A percentile compares a stretch with the other conserved stretches of the same genome.
Conservation (phyloP, 2,797 vertebrate genomes). For the Leptatherina wallacei region DNA sequence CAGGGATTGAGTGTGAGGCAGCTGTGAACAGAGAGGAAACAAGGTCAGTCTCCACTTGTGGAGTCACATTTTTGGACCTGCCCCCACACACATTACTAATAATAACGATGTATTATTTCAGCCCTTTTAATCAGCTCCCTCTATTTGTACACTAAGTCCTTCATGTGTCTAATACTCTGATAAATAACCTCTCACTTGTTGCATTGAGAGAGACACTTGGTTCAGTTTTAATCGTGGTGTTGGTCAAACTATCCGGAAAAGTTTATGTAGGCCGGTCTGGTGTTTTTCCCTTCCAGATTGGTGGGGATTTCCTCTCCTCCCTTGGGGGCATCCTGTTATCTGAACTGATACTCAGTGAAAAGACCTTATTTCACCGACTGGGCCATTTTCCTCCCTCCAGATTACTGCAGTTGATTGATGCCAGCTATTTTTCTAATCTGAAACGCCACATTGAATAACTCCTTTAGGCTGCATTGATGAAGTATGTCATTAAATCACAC, state of each 20-base stretch:
- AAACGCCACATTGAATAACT: not conserved
- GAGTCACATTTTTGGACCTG: slow-evolving; percentile 40
- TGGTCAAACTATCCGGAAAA: slow-evolving; percentile 11
- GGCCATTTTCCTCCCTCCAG: slow-evolving; percentile 20
- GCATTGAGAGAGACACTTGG: slow-evolving; percentile 11
- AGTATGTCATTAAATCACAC: slow-evolving; percentile 3
- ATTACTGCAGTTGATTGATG: slow-evolving; percentile 35
- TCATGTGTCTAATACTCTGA: not conserved
- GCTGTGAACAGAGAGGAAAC: slow-evolving; percentile 66
- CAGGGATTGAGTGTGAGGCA: slow-evolving; percentile 43
- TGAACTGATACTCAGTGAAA: slow-evolving; percentile 69
- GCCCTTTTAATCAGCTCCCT: slow-evolving; percentile 12
- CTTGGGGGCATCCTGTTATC: slow-evolving; percentile 69
- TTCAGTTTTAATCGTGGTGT: not conserved
- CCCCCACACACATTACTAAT: slow-evolving; percentile 7
- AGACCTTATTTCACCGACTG: slow-evolving; percentile 36
- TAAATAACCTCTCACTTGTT: not conserved
- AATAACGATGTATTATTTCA: slow-evolving; percentile 26
- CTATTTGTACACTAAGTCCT: not conserved
- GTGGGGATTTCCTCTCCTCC: slow-evolving; percentile 69
- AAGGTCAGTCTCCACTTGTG: slow-evolving; percentile 57
- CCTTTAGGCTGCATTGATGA: not conserved
- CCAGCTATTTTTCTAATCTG: slow-evolving; percentile 6
- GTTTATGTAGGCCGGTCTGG: slow-evolving; percentile 45
- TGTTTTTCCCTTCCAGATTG: slow-evolving; percentile 56